phyloP scores from a whole-genome alignment of 2,113 vertebrate species.

The Xerus inauris region DNA sequence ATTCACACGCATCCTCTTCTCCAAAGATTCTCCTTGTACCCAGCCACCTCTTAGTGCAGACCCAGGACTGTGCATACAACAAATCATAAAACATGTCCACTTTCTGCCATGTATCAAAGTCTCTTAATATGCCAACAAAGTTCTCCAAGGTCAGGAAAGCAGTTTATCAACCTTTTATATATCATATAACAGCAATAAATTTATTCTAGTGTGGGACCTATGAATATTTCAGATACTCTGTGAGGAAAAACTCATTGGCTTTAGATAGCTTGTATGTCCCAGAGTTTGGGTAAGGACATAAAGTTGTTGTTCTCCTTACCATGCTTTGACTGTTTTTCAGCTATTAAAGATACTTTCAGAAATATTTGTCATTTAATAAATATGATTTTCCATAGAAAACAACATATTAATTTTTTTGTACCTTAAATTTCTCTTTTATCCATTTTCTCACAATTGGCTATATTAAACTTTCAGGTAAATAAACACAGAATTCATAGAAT shows the following conservation, averaged over 20 bases:
- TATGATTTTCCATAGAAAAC: not conserved
- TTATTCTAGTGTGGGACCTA: constrained; percentile 86
- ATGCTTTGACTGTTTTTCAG: constrained; percentile 46
- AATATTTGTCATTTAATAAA: constrained; percentile 16
- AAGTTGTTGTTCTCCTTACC: constrained; percentile 42
- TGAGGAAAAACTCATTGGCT: constrained; percentile 85
- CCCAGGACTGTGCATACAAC: constrained; percentile 76
- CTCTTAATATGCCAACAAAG: constrained; percentile 88
- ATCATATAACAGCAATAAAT: constrained; percentile 88
- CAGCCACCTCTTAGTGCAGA: constrained; percentile 75
- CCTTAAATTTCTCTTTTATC: not conserved
- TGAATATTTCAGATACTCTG: constrained; percentile 89
- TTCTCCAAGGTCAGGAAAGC: constrained; percentile 90
- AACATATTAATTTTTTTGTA: not conserved
- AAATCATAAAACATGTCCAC: constrained; percentile 84
- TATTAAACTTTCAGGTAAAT: constrained; percentile 28
- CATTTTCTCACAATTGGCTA: not conserved
- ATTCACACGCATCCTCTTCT: not conserved
- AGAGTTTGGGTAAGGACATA: constrained; percentile 75
- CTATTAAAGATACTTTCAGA: not conserved
- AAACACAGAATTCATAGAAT: not conserved
- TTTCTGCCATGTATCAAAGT: constrained; percentile 87
- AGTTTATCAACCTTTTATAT: constrained; percentile 90
- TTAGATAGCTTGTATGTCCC: constrained; percentile 78
- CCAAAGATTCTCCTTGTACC: constrained; percentile 75